Evolutionary conservation across 2,888 invertebrate species (phyloP).

Genomic region (Drosophila diplacantha): DNA sequence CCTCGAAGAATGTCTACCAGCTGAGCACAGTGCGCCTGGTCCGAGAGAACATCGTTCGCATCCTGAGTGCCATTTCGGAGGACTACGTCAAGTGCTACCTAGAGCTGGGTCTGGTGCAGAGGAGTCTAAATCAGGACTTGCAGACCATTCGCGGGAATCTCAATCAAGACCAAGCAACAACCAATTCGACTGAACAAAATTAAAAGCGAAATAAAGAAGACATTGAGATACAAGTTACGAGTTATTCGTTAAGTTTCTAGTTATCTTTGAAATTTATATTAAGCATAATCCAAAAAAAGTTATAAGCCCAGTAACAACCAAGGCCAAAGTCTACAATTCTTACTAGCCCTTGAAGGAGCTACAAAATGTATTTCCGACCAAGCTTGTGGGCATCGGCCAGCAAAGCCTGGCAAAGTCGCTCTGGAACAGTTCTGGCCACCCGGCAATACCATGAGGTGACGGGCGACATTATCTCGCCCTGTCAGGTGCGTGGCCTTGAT

Average conservation of each 20-base stretch:
- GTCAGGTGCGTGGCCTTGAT: constrained; percentile 91
- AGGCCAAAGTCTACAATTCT: neutral
- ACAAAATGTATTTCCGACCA: neutral
- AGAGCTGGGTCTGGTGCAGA: constrained; percentile 25
- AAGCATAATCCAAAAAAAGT: neutral
- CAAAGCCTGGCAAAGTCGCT: constrained; percentile 67
- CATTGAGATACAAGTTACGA: neutral
- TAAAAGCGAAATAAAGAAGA: neutral
- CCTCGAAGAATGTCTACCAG: constrained; percentile 51
- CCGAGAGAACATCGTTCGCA: constrained; percentile 24
- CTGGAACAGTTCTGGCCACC: constrained; percentile 44
- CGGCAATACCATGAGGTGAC: constrained; percentile 85
- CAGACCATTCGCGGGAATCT: neutral
- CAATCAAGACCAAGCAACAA: neutral
- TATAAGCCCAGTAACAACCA: neutral
- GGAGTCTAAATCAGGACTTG: neutral
- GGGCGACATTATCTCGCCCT: constrained; percentile 87
- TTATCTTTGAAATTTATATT: neutral
- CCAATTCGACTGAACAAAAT: neutral
- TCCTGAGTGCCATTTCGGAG: constrained; percentile 27
- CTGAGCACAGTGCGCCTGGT: constrained; percentile 50
- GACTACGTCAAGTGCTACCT: constrained; percentile 48
- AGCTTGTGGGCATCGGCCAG: constrained; percentile 72
- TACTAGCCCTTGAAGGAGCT: too few species aligned
- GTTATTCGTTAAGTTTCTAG: neutral